A percentile compares a stretch with the other conserved stretches of the same genome.
These are phyloP conservation scores for Drosophila dunni DNA, from an alignment of 1,140 invertebrate species.

Conservation along the genomic window DNA sequence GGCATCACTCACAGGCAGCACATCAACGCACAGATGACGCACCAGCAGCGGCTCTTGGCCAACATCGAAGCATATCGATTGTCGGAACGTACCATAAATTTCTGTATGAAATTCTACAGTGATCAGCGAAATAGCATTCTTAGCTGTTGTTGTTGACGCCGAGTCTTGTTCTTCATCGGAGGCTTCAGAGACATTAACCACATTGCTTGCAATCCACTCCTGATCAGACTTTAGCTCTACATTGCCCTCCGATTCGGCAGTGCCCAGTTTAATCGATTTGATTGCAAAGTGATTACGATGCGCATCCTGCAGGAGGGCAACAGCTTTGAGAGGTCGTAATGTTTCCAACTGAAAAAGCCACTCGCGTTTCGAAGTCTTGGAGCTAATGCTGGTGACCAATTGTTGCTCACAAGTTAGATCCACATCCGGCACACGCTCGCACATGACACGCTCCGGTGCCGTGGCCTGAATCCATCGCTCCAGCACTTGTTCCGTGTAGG, in stretches of 20 bases:
- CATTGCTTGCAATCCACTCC: conserved; percentile 85
- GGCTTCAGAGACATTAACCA: conserved; percentile 21
- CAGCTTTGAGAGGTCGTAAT: conserved; percentile 85
- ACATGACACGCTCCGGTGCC: conserved; percentile 87
- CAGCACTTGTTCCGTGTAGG: conserved; percentile 88
- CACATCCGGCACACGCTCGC: conserved; percentile 87
- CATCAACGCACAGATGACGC: conserved; percentile 91
- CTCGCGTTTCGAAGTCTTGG: conserved; percentile 88
- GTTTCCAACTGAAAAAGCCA: conserved; percentile 89
- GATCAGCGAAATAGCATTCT: conserved; percentile 85
- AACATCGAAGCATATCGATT: conserved; percentile 92
- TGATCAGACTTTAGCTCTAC: conserved; percentile 86
- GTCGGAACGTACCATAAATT: conserved; percentile 92
- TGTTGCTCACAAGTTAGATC: conserved; percentile 87
- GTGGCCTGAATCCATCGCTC: conserved; percentile 88
- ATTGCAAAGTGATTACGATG: conserved; percentile 90
- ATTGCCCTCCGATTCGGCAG: conserved; percentile 51
- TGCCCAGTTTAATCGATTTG: conserved; percentile 85
- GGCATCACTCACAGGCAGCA: conserved; percentile 89
- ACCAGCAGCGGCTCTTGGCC: conserved; percentile 89
- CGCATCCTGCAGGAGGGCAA: conserved; percentile 90
- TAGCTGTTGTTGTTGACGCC: conserved; percentile 58
- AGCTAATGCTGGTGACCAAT: conserved; percentile 87
- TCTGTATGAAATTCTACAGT: conserved; percentile 90
- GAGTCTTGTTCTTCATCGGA: conserved; percentile 51